Evolutionary conservation across 2,113 vertebrate species (phyloP).

Genomic region (Ctenodactylus gundi): DNA sequence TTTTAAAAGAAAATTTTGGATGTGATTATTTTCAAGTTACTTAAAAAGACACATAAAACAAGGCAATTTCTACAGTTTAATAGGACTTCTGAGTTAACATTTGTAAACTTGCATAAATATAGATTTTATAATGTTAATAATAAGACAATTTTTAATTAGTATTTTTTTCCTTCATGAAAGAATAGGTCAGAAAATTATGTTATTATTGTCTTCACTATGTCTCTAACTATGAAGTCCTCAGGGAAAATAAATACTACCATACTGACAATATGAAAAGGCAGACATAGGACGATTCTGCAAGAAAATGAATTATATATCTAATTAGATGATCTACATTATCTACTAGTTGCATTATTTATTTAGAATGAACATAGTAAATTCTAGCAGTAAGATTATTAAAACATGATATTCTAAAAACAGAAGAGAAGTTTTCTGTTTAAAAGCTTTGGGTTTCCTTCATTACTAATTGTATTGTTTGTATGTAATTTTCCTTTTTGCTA

Average conservation of each 20-base stretch:
- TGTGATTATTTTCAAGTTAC: not conserved
- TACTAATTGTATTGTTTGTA: not conserved
- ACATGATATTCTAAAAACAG: not conserved
- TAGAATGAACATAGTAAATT: not conserved
- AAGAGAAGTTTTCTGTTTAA: not conserved
- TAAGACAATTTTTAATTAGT: not conserved
- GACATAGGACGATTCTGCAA: not conserved
- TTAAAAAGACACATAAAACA: not conserved
- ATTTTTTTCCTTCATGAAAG: not conserved
- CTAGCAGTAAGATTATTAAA: not conserved
- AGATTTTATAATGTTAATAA: not conserved
- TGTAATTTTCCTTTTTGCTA: slow-evolving; percentile 48
- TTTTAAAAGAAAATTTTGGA: not conserved
- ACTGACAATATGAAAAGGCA: not conserved
- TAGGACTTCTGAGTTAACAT: not conserved
- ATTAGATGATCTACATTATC: not conserved
- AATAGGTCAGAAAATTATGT: not conserved
- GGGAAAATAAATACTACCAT: not conserved
- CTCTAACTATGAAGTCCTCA: not conserved
- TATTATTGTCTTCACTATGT: not conserved
- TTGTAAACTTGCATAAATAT: not conserved
- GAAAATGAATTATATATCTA: not conserved
- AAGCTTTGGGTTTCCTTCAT: not conserved
- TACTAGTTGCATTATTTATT: not conserved
- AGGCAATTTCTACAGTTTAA: not conserved